Base-by-base conservation (phyloP, 2,888 invertebrate genomes). In the Macaria notata region DNA sequence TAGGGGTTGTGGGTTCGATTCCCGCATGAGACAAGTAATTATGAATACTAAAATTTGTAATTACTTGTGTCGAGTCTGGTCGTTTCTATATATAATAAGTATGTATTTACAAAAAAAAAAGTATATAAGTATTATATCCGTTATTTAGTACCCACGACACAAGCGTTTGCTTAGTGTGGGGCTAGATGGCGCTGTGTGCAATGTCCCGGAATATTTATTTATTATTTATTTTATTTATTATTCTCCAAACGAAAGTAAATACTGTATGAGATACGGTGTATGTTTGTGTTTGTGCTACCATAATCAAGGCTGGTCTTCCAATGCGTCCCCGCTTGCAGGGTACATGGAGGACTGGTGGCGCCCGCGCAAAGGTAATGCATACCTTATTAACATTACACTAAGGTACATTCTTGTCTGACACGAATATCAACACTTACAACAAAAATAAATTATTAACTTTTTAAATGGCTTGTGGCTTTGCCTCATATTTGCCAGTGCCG, bases 281-380 rank as follows among this genome's bases (percentile, higher is more conserved):
- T 87, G 85, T 90, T 88, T 92, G 88, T 92, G 90, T 92, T 92
- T 88, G 92, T 92, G 92, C 92, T 92, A 89, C 90, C 91, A 86
- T 90, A 92, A 88, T 87, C 82, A 92, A 92, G 92, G 92, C 92
- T 88, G 90, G 87, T 94, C 94, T 94, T 94, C 93, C 93, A 94
- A 94, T 94, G 96, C 97, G 94, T 96, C 96, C 93, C 95, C 95
- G 93, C 95, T 96, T 96, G 96, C 96, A 97, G 97, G 97, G 95
- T 97, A 97, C 95, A 97, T 96, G 96, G 97, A 98, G 96, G 97
- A 97, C 94, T 97, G 97, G 97, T 97, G 97, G 97, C 95, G 97
- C 94, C 97, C 97, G 88, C 95, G 97, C 88, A 97, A 97, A 98
- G 97, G 97, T 97, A 95, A 94, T 93, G 93, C 77, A 70, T 88